Percentiles rank a stretch among this genome's conserved stretches.
Conservation (phyloP, 2,888 invertebrate species). For the Nemurella pictetii region DNA sequence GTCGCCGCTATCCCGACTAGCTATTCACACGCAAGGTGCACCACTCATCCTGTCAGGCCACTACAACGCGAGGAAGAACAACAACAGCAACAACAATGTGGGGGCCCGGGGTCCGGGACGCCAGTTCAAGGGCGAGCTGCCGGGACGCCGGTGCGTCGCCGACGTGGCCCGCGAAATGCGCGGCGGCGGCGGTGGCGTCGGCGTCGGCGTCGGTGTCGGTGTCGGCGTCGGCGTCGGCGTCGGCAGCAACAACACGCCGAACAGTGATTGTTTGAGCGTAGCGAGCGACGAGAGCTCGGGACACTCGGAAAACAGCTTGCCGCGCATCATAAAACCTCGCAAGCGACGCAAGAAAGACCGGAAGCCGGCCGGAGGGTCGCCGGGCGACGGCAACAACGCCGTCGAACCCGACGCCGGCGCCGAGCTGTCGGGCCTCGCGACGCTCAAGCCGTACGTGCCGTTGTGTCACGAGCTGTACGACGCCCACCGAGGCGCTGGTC, state of each 20-base stretch:
- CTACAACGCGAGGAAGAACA: slow-evolving; percentile 57
- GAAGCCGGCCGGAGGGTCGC: slow-evolving; percentile 52
- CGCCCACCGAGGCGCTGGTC: slow-evolving; percentile 36
- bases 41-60: slow-evolving; percentile 76
- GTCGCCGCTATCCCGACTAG: slow-evolving; percentile 70
- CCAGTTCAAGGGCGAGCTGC: slow-evolving; percentile 29
- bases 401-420: slow-evolving; percentile 49
- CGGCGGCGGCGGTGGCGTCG: slow-evolving; percentile 18
- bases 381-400: slow-evolving; percentile 45
- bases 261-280: slow-evolving; percentile 71
- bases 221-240: not conserved
- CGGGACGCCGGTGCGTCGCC: not conserved
- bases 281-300: slow-evolving; percentile 78
- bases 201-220: slow-evolving; percentile 18
- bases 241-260: slow-evolving; percentile 53
- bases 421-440: slow-evolving; percentile 46
- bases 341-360: slow-evolving; percentile 89
- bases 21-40: slow-evolving; percentile 82
- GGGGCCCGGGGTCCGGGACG: slow-evolving; percentile 6
- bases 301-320: slow-evolving; percentile 74
- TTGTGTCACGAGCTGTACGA: slow-evolving; percentile 48
- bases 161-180: slow-evolving; percentile 42
- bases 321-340: slow-evolving; percentile 85
- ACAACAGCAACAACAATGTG: slow-evolving; percentile 41
- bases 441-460: slow-evolving; percentile 56